These are phyloP conservation scores for Oxycera nigricornis DNA, from an alignment of 2,888 invertebrate species.

Conservation along the genomic window DNA sequence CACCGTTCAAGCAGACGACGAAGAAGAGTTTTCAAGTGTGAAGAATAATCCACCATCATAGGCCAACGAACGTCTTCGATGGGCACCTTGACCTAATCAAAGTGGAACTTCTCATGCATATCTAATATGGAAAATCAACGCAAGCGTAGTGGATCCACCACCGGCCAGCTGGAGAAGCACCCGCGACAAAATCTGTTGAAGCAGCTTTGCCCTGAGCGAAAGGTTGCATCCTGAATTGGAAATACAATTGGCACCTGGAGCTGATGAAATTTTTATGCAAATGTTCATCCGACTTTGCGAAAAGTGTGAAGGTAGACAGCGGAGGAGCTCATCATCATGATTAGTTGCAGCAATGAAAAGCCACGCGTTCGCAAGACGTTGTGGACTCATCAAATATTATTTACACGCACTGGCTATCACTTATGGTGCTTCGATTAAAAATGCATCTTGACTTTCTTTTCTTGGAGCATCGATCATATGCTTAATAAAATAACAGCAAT, in stretches of 20 bases:
- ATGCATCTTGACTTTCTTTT: background rate
- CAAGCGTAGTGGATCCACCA: background rate
- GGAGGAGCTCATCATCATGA: background rate
- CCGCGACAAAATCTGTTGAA: background rate
- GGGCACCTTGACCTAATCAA: slow-evolving; percentile 40
- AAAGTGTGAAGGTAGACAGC: background rate
- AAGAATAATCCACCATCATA: slow-evolving; percentile 12
- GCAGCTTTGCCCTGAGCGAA: slow-evolving; percentile 24
- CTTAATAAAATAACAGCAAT: no score
- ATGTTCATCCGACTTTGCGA: background rate
- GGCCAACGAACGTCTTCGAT: slow-evolving; percentile 33
- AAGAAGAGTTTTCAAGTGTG: slow-evolving; percentile 3
- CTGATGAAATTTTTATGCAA: slow-evolving; percentile 32
- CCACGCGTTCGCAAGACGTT: background rate
- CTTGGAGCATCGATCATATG: background rate
- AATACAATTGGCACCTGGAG: slow-evolving; percentile 18
- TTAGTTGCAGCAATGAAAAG: background rate
- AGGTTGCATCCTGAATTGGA: slow-evolving; percentile 31
- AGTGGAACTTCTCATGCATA: slow-evolving; percentile 32
- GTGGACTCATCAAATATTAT: background rate
- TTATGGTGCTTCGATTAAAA: background rate
- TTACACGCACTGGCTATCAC: background rate
- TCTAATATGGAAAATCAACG: slow-evolving; percentile 21
- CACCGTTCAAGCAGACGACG: background rate
- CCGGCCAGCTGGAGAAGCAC: background rate